Percentiles rank a stretch among this genome's conserved stretches.
Evolutionary conservation across 2,888 invertebrate species (phyloP).

Genomic region (Macrosiphum euphorbiae): DNA sequence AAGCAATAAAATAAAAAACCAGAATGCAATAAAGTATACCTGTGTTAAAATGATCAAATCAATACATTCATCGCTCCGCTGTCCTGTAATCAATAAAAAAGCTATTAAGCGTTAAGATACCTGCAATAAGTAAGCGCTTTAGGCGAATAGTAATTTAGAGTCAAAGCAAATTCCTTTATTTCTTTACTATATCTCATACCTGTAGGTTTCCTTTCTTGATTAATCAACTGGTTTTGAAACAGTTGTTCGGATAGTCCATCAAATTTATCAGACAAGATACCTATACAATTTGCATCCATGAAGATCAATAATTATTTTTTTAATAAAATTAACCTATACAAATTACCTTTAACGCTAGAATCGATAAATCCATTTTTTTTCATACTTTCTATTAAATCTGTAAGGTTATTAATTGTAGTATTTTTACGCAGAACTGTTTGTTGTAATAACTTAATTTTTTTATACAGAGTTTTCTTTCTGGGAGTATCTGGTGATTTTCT

Average conservation of each 20-base stretch:
- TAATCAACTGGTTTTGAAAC: slow-evolving; percentile 1
- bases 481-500: not conserved
- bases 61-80: too few relatives aligned
- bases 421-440: not conserved
- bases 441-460: not conserved
- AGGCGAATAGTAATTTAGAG: slow-evolving; percentile 18
- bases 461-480: not conserved
- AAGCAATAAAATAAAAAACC: too few relatives aligned
- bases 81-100: too few relatives aligned
- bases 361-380: not conserved
- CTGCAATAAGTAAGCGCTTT: slow-evolving; percentile 14
- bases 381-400: not conserved
- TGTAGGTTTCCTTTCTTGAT: not conserved
- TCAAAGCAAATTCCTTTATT: slow-evolving; percentile 29
- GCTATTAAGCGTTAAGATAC: too few relatives aligned
- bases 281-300: too few relatives aligned
- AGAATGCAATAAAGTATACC: too few relatives aligned
- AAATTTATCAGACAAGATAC: slow-evolving; percentile 1
- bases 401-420: not conserved
- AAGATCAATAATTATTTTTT: too few relatives aligned
- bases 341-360: slow-evolving; percentile 2
- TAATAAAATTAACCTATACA: too few relatives aligned
- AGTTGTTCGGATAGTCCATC: slow-evolving; percentile 5
- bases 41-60: too few relatives aligned
- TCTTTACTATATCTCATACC: not conserved